Percentiles rank a stretch among this genome's conserved stretches.
Conservation (phyloP, 1,140 invertebrate species). For the Rhopalosiphum padi region DNA sequence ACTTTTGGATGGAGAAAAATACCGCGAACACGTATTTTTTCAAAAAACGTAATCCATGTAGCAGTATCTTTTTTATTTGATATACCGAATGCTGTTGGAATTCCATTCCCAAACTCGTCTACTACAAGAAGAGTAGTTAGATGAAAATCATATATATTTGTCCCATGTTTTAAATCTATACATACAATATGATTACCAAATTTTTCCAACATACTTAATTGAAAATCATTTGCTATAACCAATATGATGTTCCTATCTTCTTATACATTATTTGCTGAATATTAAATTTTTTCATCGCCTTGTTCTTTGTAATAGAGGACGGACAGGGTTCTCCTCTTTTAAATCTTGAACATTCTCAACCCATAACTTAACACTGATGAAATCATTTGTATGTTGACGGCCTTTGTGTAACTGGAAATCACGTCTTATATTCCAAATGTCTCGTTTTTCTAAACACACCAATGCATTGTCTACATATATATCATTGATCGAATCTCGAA, state of each 20-base stretch:
- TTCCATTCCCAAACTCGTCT: neutral
- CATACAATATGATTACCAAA: neutral
- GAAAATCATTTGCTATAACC: neutral
- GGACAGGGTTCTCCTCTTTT: neutral
- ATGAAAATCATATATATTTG: constrained; percentile 13
- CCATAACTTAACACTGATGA: constrained; percentile 19
- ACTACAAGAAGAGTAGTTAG: neutral
- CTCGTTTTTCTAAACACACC: constrained; percentile 35
- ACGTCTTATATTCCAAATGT: constrained; percentile 30
- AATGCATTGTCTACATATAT: constrained; percentile 25
- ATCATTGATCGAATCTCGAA: constrained; percentile 21
- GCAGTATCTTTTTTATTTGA: neutral
- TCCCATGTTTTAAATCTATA: neutral
- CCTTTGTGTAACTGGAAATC: constrained; percentile 36
- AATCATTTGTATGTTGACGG: constrained; percentile 41
- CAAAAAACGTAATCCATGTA: constrained; percentile 52
- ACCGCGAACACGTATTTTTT: neutral
- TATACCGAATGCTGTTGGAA: neutral
- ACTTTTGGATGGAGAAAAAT: constrained; percentile 30
- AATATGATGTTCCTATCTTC: neutral
- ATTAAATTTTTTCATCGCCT: neutral
- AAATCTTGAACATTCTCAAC: neutral
- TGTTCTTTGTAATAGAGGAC: constrained; percentile 3
- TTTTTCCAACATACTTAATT: neutral
- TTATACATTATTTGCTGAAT: neutral